Conservation (phyloP, 2,888 invertebrate species). For the Orthosia cruda region DNA sequence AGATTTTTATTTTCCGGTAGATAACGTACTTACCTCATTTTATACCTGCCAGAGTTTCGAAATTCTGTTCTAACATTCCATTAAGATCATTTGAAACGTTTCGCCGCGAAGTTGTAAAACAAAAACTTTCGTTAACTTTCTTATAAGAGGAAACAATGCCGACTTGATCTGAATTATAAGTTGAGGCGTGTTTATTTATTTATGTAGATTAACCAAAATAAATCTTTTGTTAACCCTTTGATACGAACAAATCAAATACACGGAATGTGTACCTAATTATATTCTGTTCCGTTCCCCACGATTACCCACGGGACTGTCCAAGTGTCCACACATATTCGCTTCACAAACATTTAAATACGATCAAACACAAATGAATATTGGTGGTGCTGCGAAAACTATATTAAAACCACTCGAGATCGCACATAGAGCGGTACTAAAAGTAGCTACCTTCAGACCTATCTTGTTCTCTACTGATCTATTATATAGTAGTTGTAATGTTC, state of each 20-base stretch:
- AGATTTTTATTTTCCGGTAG: slow-evolving; percentile 18
- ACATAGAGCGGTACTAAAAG: too few species aligned
- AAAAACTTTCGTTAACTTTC: slow-evolving; percentile 30
- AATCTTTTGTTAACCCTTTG: too few species aligned
- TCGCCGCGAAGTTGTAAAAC: slow-evolving; percentile 10
- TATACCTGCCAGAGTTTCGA: slow-evolving; percentile 2
- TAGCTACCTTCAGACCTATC: slow-evolving; percentile 32
- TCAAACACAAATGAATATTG: slow-evolving; percentile 43
- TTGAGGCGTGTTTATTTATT: background rate
- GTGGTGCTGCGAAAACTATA: too few species aligned
- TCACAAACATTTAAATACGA: slow-evolving; percentile 43
- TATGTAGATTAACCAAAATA: background rate
- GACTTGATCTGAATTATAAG: background rate
- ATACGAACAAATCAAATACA: too few species aligned
- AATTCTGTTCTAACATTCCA: slow-evolving; percentile 21
- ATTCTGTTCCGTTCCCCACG: background rate
- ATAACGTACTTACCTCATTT: slow-evolving; percentile 2
- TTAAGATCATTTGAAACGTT: slow-evolving; percentile 30
- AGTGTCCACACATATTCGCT: slow-evolving; percentile 9
- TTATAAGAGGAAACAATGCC: slow-evolving; percentile 14
- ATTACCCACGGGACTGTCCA: background rate
- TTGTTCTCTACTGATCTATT: too few species aligned
- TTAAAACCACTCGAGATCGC: too few species aligned
- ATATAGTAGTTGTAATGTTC: too few species aligned
- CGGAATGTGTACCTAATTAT: background rate